Evolutionary conservation across 1,140 invertebrate species (phyloP), one percentile per base, ranked within the genome.

Genomic region (Zaprionus taronus): DNA sequence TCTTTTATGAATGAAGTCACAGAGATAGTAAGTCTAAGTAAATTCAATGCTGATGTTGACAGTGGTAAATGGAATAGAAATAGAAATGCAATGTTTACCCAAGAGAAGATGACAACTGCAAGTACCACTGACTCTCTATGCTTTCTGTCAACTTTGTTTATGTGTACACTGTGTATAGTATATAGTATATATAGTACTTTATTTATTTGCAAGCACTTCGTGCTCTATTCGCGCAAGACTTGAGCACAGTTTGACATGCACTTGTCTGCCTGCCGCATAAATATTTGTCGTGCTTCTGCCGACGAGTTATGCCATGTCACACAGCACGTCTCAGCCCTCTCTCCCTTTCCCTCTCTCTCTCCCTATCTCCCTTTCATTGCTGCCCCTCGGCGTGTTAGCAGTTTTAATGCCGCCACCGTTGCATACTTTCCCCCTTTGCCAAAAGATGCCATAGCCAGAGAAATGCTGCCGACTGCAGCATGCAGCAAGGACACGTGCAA

Each of bases 271-370:
- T 79, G 70, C 71, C 75, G 64, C 74, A 72, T 64, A 73, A 79
- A 72, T 68, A 67, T 81, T 64, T 89, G 62, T 69, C 72, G 57
- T 72, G 72, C 57, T 75, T 47, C n/a, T 75, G 14, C 72, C 49
- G 38, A 86, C 83, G 83, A 86, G 83, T 81, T 84, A 90, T 87
- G 84, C 85, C 78, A n/a, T 79, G 85, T 81, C 83, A 83, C n/a
- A 41, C 38, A 41, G 38, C 38, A 14, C 15, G 38, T 41, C 28
- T 9, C 28, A 31, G 28, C 15, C 38, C 15, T 5, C 9, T 41
- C n/a, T 0, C 20, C 2, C 1, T 24, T 20, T 22, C n/a, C 5
- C 17, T 20, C 4, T 49, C 3, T 22, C 6, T 41, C 15, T 41
- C 14, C n/a, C 15, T 41, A 6, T 41, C 15, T 41, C 15, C 12